Percentiles rank a stretch among this genome's conserved stretches.
These are phyloP conservation scores for Sapajus apella DNA, from an alignment of 2,113 vertebrate species.

Conservation along the genomic window DNA sequence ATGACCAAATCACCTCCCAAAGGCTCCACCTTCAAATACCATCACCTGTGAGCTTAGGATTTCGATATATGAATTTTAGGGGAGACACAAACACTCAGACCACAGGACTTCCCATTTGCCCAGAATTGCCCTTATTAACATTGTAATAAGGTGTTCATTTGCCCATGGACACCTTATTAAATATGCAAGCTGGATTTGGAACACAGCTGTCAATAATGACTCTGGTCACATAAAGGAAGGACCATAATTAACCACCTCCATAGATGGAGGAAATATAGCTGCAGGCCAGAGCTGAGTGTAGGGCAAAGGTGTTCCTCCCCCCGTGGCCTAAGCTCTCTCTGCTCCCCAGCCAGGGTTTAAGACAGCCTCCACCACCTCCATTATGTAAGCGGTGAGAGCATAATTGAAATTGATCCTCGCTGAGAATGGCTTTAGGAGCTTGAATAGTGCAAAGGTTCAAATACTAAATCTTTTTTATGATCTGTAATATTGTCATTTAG, in stretches of 20 bases:
- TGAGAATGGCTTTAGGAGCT: not conserved
- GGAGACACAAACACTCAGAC: not conserved
- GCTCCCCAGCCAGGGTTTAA: not conserved
- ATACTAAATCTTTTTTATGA: slow-evolving; percentile 31
- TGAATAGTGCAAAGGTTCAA: slow-evolving; percentile 6
- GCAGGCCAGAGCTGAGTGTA: not conserved
- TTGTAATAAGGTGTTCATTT: no score
- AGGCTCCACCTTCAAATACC: not conserved
- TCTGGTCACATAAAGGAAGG: not conserved
- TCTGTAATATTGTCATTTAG: slow-evolving; percentile 9
- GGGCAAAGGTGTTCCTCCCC: rapidly evolving
- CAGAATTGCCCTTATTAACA: not conserved
- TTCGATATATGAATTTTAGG: not conserved
- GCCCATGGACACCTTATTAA: not conserved
- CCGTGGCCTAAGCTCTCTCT: not conserved
- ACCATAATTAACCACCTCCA: not conserved
- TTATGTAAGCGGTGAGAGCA: not conserved
- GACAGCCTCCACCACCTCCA: no score
- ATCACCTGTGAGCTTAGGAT: not conserved
- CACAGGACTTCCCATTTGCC: not conserved
- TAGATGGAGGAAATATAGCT: not conserved
- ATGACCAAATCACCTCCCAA: not conserved
- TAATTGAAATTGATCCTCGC: slow-evolving; percentile 2
- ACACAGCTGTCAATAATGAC: not conserved
- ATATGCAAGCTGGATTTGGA: not conserved